Base-by-base conservation (phyloP, 2,888 invertebrate species). In the Ophion slaviceki region DNA sequence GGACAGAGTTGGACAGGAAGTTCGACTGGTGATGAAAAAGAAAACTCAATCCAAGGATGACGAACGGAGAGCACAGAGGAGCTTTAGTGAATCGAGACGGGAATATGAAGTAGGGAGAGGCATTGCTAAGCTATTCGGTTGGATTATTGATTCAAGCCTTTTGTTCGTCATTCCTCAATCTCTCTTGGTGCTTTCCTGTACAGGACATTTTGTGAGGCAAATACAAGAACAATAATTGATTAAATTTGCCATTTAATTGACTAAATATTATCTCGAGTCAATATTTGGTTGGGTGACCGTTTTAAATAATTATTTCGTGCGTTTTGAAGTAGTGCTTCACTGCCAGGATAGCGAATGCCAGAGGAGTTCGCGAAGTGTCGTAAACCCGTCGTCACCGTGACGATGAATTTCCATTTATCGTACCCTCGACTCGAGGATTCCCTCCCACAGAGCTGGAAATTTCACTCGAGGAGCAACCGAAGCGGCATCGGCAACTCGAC, bases 331-430 rank as follows among this genome's bases (percentile, higher is more conserved):
- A 7, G 40, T 40, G 40, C 7, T 24, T 64, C 14, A 10, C 32
- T 53, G 40, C 36, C 61, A 20, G 17, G 59, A 5, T 67, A 53
- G 66, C 36, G 11, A 68, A 28, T 28, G 57, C 28, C 67, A 67
- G 57, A 62, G 74, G 45, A 40, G 53, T 36, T 78, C 62, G 68
- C 74, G 36, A 47, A 45, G 40, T 70, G 59, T 77, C 70, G 53
- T 64, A 53, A 80, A 57, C 11, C 57, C 72, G 71, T 74, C 81
- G 78, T 79, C 78, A 57, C 57, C 40, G 20, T 24, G 36, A 84
- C 76, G 78, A 70, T 40, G 78, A 82, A 85, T 85, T 85, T 82
- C 81, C 85, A 85, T 85, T 85, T 75, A 82, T 85, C 82, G 78
- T 70, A 82, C 57, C 32, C 72, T 66, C 72, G 79, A 79, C 40